A percentile compares a stretch with the other conserved stretches of the same genome.
These are phyloP conservation scores for Drosophila serrata DNA, from an alignment of 1,140 invertebrate species.

Conservation along the genomic window DNA sequence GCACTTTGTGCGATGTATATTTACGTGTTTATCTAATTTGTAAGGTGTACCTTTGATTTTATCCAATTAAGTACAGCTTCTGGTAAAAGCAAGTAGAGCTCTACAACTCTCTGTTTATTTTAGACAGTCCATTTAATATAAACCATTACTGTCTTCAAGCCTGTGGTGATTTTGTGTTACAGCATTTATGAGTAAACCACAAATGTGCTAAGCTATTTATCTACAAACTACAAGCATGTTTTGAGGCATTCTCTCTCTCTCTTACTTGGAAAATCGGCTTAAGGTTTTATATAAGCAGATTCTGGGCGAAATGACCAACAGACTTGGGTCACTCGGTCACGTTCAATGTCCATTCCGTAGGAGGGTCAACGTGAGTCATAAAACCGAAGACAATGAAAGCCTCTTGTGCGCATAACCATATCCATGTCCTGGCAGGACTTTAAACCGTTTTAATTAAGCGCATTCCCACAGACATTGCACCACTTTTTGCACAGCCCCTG, in stretches of 20 bases:
- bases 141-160: background rate
- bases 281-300: slow-evolving; percentile 2
- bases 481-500: slow-evolving; percentile 27
- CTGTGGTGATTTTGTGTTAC: background rate
- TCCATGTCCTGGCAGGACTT: slow-evolving; percentile 14
- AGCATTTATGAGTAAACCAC: background rate
- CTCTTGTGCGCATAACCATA: background rate
- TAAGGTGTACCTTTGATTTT: background rate
- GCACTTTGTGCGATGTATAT: background rate
- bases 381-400: slow-evolving; percentile 23
- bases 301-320: background rate
- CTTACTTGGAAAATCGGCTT: slow-evolving; percentile 1
- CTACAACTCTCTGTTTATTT: too few species aligned
- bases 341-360: slow-evolving; percentile 12
- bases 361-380: slow-evolving; percentile 10
- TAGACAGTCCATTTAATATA: background rate
- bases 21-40: background rate
- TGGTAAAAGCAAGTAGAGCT: background rate
- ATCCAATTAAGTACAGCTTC: too few species aligned
- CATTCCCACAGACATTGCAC: slow-evolving; percentile 30
- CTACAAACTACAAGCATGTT: slow-evolving; percentile 1
- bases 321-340: slow-evolving; percentile 14
- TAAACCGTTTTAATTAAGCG: slow-evolving; percentile 64
- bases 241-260: background rate
- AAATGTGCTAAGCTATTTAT: slow-evolving; percentile 9